These are phyloP conservation scores for Acleris literana DNA, from an alignment of 2,888 invertebrate genomes.

Conservation along the genomic window DNA sequence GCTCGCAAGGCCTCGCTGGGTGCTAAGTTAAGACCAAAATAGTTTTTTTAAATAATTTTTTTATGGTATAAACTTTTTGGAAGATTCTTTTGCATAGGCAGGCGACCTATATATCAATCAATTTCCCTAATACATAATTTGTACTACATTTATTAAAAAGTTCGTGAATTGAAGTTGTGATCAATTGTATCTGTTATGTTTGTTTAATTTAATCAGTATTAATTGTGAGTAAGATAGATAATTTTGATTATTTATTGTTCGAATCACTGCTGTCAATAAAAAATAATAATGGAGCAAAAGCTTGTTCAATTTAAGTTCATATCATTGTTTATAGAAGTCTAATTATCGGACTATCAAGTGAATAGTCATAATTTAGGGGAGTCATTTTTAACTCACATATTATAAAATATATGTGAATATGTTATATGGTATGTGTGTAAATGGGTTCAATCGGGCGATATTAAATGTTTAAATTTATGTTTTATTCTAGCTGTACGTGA, in stretches of 20 bases:
- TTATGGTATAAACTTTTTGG: slow-evolving; percentile 21
- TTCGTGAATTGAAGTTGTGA: slow-evolving; percentile 44
- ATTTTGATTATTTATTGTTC: slow-evolving; percentile 20
- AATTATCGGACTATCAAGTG: not conserved
- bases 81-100: slow-evolving; percentile 37
- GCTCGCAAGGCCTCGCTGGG: slow-evolving; percentile 54
- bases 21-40: slow-evolving; percentile 76
- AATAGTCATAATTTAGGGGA: not conserved
- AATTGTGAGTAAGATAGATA: slow-evolving; percentile 30
- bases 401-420: no score
- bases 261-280: slow-evolving; percentile 29
- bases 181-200: slow-evolving; percentile 36
- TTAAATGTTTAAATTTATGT: not conserved
- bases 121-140: slow-evolving; percentile 35
- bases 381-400: not conserved
- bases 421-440: not conserved
- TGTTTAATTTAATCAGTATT: slow-evolving; percentile 34
- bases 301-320: slow-evolving; percentile 29
- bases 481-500: slow-evolving; percentile 17
- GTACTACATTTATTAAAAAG: slow-evolving; percentile 38
- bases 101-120: slow-evolving; percentile 14
- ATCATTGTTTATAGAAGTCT: slow-evolving; percentile 24
- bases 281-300: slow-evolving; percentile 22
- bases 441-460: not conserved
- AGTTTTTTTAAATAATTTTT: slow-evolving; percentile 41